phyloP scores from a whole-genome alignment of 2,888 invertebrate genomes.

The Nomada fucata region DNA sequence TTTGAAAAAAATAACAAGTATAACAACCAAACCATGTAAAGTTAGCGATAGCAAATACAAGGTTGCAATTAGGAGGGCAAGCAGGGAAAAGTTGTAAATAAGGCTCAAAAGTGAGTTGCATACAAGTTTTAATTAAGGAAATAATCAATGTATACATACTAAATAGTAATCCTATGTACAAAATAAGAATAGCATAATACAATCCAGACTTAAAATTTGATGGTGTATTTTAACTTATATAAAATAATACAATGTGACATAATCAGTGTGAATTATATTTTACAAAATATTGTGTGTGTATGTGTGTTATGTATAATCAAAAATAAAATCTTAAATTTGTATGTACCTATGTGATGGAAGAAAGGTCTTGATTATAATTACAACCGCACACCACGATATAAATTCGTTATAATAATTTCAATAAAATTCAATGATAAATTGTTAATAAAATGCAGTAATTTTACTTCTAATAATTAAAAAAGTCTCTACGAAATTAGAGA shows the following conservation, averaged over 20 bases:
- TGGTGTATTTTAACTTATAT: conserved; percentile 73
- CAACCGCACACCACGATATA: conserved; percentile 25
- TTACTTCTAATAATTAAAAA: conserved; percentile 16
- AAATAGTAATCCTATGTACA: conserved; percentile 82
- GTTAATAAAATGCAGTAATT: conserved; percentile 21
- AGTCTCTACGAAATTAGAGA: conserved; percentile 14
- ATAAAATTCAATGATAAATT: conserved; percentile 17
- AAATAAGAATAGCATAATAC: conserved; percentile 78
- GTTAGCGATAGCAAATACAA: conserved; percentile 65
- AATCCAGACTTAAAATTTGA: conserved; percentile 74
- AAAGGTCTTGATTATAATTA: conserved; percentile 10
- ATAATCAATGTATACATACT: conserved; percentile 80
- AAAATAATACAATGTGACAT: conserved; percentile 66
- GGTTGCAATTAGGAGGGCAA: conserved; percentile 75
- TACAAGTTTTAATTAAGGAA: conserved; percentile 82
- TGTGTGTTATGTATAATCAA: conserved; percentile 16
- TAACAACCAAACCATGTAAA: conserved; percentile 64
- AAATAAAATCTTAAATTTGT: conserved; percentile 44
- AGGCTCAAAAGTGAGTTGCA: conserved; percentile 82
- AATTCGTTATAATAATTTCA: conserved; percentile 13
- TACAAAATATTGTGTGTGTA: conserved; percentile 31
- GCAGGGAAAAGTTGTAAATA: conserved; percentile 80
- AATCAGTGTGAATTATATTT: conserved; percentile 32
- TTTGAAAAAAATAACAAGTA: conserved; percentile 48
- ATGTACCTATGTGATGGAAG: conserved; percentile 32